These are phyloP conservation scores for Taenaris catops DNA, from an alignment of 2,888 invertebrate species.

Conservation along the genomic window DNA sequence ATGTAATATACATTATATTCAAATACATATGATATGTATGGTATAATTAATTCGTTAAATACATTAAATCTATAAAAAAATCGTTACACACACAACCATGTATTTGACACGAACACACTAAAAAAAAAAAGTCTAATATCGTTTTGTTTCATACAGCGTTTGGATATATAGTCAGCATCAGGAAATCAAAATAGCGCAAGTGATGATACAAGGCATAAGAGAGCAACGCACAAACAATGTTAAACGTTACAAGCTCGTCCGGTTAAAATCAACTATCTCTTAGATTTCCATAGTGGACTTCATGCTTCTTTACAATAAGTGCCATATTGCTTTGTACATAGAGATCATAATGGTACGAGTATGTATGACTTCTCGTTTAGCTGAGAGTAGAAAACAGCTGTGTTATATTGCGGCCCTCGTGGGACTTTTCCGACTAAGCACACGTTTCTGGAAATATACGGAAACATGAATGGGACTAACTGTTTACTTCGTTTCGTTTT, in stretches of 20 bases:
- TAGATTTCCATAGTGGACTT: constrained; percentile 2
- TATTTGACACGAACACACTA: too few relatives aligned
- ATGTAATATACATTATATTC: too few relatives aligned
- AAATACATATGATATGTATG: too few relatives aligned
- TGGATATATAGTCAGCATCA: constrained; percentile 4
- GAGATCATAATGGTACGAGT: not conserved
- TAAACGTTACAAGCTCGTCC: constrained; percentile 17
- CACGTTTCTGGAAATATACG: not conserved
- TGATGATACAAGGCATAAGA: constrained; percentile 14
- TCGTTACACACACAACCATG: too few relatives aligned
- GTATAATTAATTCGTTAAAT: too few relatives aligned
- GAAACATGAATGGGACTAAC: too few relatives aligned
- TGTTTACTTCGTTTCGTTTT: too few relatives aligned
- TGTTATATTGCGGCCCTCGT: constrained; percentile 1
- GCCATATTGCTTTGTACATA: not conserved
- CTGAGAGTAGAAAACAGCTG: not conserved
- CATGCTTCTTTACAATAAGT: not conserved
- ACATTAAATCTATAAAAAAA: too few relatives aligned
- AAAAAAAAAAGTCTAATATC: too few relatives aligned
- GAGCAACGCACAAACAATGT: constrained; percentile 17
- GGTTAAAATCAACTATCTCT: constrained; percentile 14
- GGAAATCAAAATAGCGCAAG: constrained; percentile 14
- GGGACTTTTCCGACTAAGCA: not conserved
- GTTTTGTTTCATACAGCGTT: too few relatives aligned
- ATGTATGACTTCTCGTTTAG: not conserved